Conservation (phyloP, 2,797 vertebrate species). For the Argyrosomus regius region DNA sequence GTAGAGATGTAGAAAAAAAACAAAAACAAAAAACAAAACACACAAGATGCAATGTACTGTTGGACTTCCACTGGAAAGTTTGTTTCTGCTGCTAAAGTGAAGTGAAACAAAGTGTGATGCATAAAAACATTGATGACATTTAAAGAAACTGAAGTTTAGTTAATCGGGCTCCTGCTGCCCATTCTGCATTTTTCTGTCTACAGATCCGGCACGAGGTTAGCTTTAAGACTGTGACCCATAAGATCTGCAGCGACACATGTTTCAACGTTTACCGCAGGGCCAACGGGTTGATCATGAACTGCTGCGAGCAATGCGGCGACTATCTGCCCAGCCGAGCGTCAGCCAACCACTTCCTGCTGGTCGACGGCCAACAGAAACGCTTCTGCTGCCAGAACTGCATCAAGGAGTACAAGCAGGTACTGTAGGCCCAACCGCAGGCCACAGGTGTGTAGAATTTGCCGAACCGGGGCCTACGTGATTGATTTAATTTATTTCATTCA, state of each 20-base stretch:
- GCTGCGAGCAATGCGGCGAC: constrained; percentile 98
- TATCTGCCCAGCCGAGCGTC: constrained; percentile 96
- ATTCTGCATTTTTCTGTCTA: constrained; percentile 12
- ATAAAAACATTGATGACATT: too few relatives aligned
- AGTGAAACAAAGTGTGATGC: background rate
- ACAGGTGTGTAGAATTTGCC: background rate
- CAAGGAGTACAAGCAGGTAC: constrained; percentile 98
- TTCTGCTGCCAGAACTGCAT: constrained; percentile 99
- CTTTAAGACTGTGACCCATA: constrained; percentile 99
- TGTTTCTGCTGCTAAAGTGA: background rate
- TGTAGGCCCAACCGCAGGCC: constrained; percentile 3
- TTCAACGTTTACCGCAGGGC: constrained; percentile 98
- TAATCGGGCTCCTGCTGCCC: background rate
- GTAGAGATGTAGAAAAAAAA: background rate
- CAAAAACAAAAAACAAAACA: background rate
- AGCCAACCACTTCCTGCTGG: constrained; percentile 94
- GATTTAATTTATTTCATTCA: background rate
- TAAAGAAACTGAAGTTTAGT: background rate
- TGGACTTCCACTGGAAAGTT: background rate
- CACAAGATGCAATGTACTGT: too few relatives aligned
- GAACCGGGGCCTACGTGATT: background rate
- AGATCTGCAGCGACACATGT: constrained; percentile 97
- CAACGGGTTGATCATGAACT: constrained; percentile 99
- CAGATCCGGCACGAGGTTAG: constrained; percentile 99
- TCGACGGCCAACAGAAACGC: constrained; percentile 98